Conservation (phyloP, 2,888 invertebrate genomes). For the Cantharis rufa region DNA sequence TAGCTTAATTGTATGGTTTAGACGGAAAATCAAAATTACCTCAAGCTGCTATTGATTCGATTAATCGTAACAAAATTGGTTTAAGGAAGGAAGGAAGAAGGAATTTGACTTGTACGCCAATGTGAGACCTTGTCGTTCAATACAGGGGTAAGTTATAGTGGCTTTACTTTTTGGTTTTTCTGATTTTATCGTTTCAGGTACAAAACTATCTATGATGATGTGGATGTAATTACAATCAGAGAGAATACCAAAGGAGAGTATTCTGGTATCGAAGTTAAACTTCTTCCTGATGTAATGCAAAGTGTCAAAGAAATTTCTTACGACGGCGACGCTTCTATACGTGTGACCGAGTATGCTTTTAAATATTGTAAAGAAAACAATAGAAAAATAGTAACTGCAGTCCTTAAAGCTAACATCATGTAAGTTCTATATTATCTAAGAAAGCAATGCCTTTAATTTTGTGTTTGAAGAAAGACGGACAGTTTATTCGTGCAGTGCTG, state of each 20-base stretch:
- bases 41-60: slow-evolving; percentile 94
- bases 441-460: slow-evolving; percentile 6
- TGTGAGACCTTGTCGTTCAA: slow-evolving; percentile 93
- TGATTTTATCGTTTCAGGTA: slow-evolving; percentile 60
- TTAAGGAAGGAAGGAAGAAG: slow-evolving; percentile 98
- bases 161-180: background rate
- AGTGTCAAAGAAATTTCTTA: slow-evolving; percentile 99
- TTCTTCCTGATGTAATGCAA: slow-evolving; percentile 98
- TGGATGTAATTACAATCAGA: slow-evolving; percentile 98
- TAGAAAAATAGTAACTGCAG: slow-evolving; percentile 92
- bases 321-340: slow-evolving; percentile 88
- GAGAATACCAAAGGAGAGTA: slow-evolving; percentile 99
- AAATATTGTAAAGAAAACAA: slow-evolving; percentile 91
- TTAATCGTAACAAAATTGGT: slow-evolving; percentile 94
- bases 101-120: slow-evolving; percentile 97
- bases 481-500: slow-evolving; percentile 97
- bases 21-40: slow-evolving; percentile 98
- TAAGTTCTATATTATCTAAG: slow-evolving; percentile 55
- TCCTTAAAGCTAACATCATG: slow-evolving; percentile 99
- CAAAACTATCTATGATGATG: slow-evolving; percentile 96
- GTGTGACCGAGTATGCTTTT: slow-evolving; percentile 98
- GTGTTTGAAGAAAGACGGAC: slow-evolving; percentile 94
- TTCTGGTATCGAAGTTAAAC: slow-evolving; percentile 99
- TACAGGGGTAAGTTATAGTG: slow-evolving; percentile 76
- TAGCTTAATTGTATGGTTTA: slow-evolving; percentile 64